Conservation (phyloP, 2,888 invertebrate species). For the Eueremaeus valkanovi region DNA sequence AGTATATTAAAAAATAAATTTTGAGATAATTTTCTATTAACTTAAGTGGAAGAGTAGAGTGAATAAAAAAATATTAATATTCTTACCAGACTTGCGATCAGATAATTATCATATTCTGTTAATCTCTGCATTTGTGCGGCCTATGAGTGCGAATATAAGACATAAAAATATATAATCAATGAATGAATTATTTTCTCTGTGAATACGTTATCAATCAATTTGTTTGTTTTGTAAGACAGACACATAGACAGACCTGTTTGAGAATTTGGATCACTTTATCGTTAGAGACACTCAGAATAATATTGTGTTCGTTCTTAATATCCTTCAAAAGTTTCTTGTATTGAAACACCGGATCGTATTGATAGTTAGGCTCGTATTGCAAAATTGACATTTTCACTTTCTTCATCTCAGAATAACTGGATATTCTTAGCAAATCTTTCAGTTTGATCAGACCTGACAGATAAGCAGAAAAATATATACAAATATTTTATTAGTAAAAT, state of each 20-base stretch:
- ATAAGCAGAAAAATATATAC: too few species aligned
- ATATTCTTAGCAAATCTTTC: slow-evolving; percentile 39
- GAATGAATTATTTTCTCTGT: too few species aligned
- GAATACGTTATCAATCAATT: too few species aligned
- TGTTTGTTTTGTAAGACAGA: background rate
- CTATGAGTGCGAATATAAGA: background rate
- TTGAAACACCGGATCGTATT: background rate
- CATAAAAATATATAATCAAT: background rate
- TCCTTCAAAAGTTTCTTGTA: slow-evolving; percentile 42
- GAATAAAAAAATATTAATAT: too few species aligned
- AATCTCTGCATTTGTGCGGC: slow-evolving; percentile 42
- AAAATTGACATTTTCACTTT: slow-evolving; percentile 35
- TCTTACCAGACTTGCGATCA: slow-evolving; percentile 42
- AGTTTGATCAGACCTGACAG: slow-evolving; percentile 34
- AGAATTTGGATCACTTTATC: slow-evolving; percentile 33
- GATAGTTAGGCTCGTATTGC: slow-evolving; percentile 15
- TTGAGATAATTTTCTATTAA: background rate
- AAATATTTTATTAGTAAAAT: too few species aligned
- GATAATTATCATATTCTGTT: slow-evolving; percentile 44
- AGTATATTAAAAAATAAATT: background rate
- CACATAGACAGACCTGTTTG: slow-evolving; percentile 16
- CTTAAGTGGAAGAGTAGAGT: background rate
- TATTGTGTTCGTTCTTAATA: slow-evolving; percentile 40
- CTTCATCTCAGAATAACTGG: background rate
- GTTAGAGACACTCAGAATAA: slow-evolving; percentile 38